Evolutionary conservation across 1,140 invertebrate species (phyloP).

Genomic region (Asobara japonica): DNA sequence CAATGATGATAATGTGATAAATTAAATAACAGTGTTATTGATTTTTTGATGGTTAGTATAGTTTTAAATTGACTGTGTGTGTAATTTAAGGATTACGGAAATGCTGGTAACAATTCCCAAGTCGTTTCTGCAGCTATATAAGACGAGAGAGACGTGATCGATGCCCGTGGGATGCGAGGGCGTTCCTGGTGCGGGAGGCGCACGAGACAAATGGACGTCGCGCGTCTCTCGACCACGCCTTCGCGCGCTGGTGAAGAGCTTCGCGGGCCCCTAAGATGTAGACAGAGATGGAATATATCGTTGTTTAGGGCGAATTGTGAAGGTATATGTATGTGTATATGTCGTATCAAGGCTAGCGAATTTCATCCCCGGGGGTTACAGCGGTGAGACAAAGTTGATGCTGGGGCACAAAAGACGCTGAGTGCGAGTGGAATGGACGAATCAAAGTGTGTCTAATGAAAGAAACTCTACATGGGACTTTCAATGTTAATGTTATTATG

Average conservation of each 20-base stretch:
- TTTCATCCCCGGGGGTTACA: neutral
- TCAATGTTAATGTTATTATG: too few species aligned
- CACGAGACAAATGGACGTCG: constrained; percentile 69
- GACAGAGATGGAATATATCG: constrained; percentile 16
- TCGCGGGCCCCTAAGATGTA: constrained; percentile 5
- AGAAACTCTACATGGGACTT: neutral
- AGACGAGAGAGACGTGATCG: constrained; percentile 65
- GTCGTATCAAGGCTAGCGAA: neutral
- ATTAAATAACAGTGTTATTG: neutral
- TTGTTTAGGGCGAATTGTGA: constrained; percentile 30
- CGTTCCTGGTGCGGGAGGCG: constrained; percentile 68
- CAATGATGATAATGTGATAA: too few species aligned
- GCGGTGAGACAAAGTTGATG: neutral
- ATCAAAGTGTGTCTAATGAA: neutral
- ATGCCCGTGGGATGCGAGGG: constrained; percentile 67
- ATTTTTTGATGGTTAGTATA: neutral
- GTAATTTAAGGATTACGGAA: constrained; percentile 42
- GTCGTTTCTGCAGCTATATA: constrained; percentile 36
- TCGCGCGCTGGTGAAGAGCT: constrained; percentile 51
- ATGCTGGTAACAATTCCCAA: constrained; percentile 36
- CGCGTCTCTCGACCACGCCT: constrained; percentile 67
- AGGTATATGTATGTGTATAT: constrained; percentile 20
- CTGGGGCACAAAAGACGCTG: neutral
- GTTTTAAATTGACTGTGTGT: neutral
- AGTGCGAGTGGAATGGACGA: neutral